These are phyloP conservation scores for Carduelis carduelis DNA, from an alignment of 2,797 vertebrate genomes.

Conservation along the genomic window DNA sequence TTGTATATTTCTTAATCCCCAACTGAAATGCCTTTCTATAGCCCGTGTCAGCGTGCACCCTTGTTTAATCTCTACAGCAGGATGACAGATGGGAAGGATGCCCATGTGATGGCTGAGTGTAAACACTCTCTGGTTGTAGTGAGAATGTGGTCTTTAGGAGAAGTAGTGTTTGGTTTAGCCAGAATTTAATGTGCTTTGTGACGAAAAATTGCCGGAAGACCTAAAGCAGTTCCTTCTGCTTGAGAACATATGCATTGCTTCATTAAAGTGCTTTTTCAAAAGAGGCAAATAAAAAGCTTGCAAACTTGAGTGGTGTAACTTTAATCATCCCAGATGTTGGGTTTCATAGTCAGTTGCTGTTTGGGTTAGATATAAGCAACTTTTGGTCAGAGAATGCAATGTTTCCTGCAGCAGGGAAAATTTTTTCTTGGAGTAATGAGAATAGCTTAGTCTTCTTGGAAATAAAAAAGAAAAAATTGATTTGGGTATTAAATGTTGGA, in stretches of 20 bases:
- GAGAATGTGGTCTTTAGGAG: background rate
- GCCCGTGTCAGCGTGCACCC: background rate
- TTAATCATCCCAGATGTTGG: slow-evolving; percentile 16
- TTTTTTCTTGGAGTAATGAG: background rate
- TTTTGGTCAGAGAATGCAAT: background rate
- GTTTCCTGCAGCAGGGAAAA: background rate
- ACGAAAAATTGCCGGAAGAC: background rate
- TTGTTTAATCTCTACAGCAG: background rate
- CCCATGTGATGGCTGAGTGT: background rate
- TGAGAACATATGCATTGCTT: background rate
- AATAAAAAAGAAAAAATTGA: background rate
- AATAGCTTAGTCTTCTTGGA: background rate
- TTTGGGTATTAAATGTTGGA: background rate
- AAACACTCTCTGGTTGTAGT: background rate
- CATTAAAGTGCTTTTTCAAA: slow-evolving; percentile 8
- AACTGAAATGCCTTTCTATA: background rate
- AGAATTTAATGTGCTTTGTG: background rate
- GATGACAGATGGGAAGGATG: background rate
- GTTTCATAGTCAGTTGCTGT: background rate
- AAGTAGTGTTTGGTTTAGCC: slow-evolving; percentile 4
- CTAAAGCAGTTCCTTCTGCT: background rate
- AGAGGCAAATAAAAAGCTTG: background rate
- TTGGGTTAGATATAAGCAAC: background rate
- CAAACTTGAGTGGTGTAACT: background rate
- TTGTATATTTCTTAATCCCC: background rate